These are phyloP conservation scores for Sclerodermus sp. DNA, from an alignment of 2,888 invertebrate genomes.

Conservation along the genomic window DNA sequence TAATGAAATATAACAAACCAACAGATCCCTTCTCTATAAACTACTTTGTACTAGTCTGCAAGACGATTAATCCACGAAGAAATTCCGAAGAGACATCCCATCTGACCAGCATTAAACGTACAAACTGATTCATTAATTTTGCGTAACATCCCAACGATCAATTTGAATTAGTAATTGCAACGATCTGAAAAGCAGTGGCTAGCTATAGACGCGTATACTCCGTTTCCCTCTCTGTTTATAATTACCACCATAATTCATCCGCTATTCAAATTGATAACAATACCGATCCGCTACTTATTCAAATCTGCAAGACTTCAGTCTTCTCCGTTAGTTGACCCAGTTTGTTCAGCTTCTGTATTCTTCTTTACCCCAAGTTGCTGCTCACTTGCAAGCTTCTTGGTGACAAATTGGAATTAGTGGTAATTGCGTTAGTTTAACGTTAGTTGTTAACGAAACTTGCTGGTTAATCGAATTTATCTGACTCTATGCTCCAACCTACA, in stretches of 20 bases:
- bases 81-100: too few species aligned
- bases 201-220: too few species aligned
- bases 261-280: constrained; percentile 30
- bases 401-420: constrained; percentile 41
- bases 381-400: constrained; percentile 26
- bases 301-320: constrained; percentile 17
- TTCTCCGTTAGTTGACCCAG: constrained; percentile 21
- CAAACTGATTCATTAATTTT: too few species aligned
- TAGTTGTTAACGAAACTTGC: constrained; percentile 30
- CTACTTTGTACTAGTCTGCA: too few species aligned
- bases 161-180: too few species aligned
- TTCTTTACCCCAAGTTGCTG: constrained; percentile 23
- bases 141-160: too few species aligned
- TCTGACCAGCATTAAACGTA: too few species aligned
- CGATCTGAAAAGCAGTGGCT: too few species aligned
- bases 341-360: constrained; percentile 26
- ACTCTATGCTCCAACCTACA: constrained; percentile 8
- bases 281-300: constrained; percentile 20
- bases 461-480: constrained; percentile 31
- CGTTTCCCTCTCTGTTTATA: too few species aligned
- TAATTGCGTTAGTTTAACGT: constrained; percentile 37
- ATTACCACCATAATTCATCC: constrained; percentile 21
- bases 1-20: too few species aligned
- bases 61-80: too few species aligned
- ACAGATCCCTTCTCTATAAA: too few species aligned